Evolutionary conservation across 2,113 vertebrate genomes (phyloP), one percentile per base, ranked within the genome.

Genomic region (Puma concolor): DNA sequence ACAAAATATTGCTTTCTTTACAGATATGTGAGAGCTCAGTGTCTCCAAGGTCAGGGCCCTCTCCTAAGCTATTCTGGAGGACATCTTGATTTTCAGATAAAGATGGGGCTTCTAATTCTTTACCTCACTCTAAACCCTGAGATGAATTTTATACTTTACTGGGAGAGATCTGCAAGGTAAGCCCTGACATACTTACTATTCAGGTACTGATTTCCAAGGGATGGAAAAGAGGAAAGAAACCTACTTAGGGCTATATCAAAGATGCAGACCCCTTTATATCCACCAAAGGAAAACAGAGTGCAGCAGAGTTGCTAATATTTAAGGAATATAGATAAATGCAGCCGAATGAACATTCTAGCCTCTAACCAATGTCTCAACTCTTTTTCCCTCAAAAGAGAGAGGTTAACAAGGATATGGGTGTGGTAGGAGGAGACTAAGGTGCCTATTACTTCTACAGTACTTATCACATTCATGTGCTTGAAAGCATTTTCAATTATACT

Each of bases 401-500:
- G 71, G 60, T 44, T 52, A 64, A 69, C 71, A 66, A 33, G 69
- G 2, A 2, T 11, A 17, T 29, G n/a, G 4, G 3, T 1, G 5
- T 54, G 71, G 19, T 15, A 60, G 41, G 19, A 52, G 44, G 38
- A 82, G 31, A 77, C 57, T 21, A 14, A 15, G 0, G 4, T 16
- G 5, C 5, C 31, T 72, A 33, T 36, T 76, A 77, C 54, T 21
- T 80, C 21, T 17, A 7, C 1, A n/a, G 31, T 33, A 87, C 2
- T 5, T 23, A 54, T 69, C 41, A 36, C 4, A 0, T 60, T 81
- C 79, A 29, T 74, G 21, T 38, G 10, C 69, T 91, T 63, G 14
- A 91, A 95, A 93, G 36, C 54, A 76, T 81, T 96, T 95, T 86
- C 31, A 50, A 23, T 82, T 85, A 50, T 36, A 38, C 38, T 89